phyloP scores from a whole-genome alignment of 1,140 invertebrate species.

The Pararge aegeria region DNA sequence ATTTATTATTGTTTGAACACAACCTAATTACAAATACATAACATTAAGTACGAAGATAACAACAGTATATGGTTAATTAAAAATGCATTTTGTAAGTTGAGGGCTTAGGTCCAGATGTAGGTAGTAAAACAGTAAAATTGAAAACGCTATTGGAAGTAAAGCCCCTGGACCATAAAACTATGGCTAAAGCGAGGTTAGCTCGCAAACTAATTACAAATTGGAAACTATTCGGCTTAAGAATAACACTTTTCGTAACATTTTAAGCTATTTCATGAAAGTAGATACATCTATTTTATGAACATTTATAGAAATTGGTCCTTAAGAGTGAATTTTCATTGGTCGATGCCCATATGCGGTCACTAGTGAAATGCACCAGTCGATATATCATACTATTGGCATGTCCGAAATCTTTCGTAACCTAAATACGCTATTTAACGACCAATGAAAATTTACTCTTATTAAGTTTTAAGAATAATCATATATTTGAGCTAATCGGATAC shows the following conservation, averaged over 20 bases:
- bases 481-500: neutral
- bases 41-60: slow-evolving; percentile 18
- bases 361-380: no score
- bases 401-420: no score
- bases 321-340: no score
- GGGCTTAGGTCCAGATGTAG: slow-evolving; percentile 12
- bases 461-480: no score
- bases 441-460: no score
- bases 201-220: no score
- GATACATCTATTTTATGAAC: neutral
- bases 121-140: neutral
- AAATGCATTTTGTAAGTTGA: slow-evolving; percentile 17
- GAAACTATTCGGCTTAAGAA: neutral
- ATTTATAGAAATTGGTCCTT: neutral
- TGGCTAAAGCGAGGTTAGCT: no score
- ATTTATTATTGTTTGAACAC: slow-evolving; percentile 40
- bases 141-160: neutral
- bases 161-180: no score
- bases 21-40: slow-evolving; percentile 29
- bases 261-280: neutral
- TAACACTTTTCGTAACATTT: neutral
- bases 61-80: slow-evolving; percentile 20
- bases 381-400: no score
- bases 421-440: no score
- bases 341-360: no score